A percentile compares a stretch with the other conserved stretches of the same genome.
Evolutionary conservation across 2,797 vertebrate species (phyloP).

Genomic region (Danio tinwini): DNA sequence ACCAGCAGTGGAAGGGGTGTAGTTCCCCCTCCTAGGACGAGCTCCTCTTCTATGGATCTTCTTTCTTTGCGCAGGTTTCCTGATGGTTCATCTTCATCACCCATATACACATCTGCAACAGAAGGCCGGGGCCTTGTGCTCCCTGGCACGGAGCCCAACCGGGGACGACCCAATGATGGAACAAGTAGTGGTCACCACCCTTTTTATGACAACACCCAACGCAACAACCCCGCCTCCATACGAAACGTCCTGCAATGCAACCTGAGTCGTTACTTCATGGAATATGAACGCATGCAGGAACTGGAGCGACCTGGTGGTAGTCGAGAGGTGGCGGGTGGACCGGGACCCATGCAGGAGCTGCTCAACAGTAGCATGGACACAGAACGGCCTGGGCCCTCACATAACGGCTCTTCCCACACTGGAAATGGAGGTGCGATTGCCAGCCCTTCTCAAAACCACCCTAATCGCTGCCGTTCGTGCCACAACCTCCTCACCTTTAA

Average conservation of each 20-base stretch:
- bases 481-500: conserved; percentile 99
- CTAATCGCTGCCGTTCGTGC: conserved; percentile 97
- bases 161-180: conserved; percentile 73
- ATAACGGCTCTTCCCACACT: conserved; percentile 63
- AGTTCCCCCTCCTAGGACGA: conserved; percentile 93
- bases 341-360: conserved; percentile 89
- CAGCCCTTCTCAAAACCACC: conserved; percentile 84
- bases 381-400: conserved; percentile 88
- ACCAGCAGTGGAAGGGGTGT: conserved; percentile 70
- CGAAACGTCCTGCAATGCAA: conserved; percentile 97
- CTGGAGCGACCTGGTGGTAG: conserved; percentile 82
- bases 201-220: conserved; percentile 79
- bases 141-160: conserved; percentile 74
- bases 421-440: conserved; percentile 78
- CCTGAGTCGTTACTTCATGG: conserved; percentile 96
- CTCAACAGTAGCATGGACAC: conserved; percentile 96
- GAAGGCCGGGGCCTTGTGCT: conserved; percentile 90
- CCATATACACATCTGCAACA: conserved; percentile 95
- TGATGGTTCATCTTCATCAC: conserved; percentile 89
- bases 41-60: conserved; percentile 92
- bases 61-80: conserved; percentile 92
- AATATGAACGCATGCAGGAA: conserved; percentile 95
- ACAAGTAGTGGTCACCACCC: conserved; percentile 83
- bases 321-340: conserved; percentile 72
- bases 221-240: conserved; percentile 82